Base-by-base conservation (phyloP, 2,888 invertebrate genomes). In the Zelleria hepariella region DNA sequence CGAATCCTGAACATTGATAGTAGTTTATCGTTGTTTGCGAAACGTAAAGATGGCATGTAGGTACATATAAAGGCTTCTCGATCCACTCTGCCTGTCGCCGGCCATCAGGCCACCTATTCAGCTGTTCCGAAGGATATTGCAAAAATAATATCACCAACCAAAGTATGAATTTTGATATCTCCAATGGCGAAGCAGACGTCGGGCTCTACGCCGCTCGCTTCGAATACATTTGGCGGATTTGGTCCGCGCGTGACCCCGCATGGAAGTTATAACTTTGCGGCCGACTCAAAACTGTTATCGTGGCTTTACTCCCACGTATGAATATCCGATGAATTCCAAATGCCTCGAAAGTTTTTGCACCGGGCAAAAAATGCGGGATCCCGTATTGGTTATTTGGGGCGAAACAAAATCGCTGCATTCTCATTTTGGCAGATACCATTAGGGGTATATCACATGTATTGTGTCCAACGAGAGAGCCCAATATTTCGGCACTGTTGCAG, bases 201-300 rank as follows among this genome's bases (percentile, higher is more conserved):
- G 8, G 49, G 53, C 23, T 55, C 55, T n/a, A 25, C 27, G 15
- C 48, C 57, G 62, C 63, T 56, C 62, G 60, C 70, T 62, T 67
- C 66, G 71, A 77, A 77, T 78, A 78, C 66, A 77, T 77, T 75
- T 67, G 59, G 63, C 58, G 74, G 78, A 71, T 79, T 77, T 76
- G 68, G 60, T 60, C 64, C 67, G 61, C 65, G 65, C 75, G 73
- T 75, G 77, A 75, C 74, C 76, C 64, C 62, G 70, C 77, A 77
- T 74, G 68, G 67, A 63, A 57, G 53, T 56, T 54, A 59, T 58
- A 64, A 64, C 66, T 66, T 65, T 64, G 58, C 49, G 59, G 62
- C 52, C 24, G 26, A 56, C 55, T 56, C 59, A 51, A 59, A 59
- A 56, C 27, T 56, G 55, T 59, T 56, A 27, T 59, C 55, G 55